These are phyloP conservation scores for Limnephilus lunatus DNA, from an alignment of 2,888 invertebrate genomes.

Conservation along the genomic window DNA sequence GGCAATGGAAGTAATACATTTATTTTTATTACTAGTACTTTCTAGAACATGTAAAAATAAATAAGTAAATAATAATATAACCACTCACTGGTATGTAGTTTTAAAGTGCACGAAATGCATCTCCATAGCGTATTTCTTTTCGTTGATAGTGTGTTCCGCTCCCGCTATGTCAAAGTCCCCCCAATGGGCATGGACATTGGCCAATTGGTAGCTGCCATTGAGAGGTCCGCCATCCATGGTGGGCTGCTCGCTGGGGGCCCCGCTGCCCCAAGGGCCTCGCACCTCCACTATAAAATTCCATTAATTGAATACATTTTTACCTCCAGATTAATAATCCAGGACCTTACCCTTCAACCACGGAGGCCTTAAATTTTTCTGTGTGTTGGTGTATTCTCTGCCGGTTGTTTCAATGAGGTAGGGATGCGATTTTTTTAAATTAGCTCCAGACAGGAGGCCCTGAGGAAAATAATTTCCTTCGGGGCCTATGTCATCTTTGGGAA, in stretches of 20 bases:
- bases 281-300: conserved; percentile 33
- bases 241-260: not conserved
- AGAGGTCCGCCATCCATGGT: conserved; percentile 72
- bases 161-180: conserved; percentile 77
- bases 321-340: too few relatives aligned
- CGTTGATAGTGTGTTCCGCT: conserved; percentile 79
- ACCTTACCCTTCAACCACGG: too few relatives aligned
- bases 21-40: too few relatives aligned
- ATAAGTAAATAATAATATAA: not conserved
- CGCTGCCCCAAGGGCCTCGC: conserved; percentile 34
- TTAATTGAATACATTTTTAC: too few relatives aligned
- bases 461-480: too few relatives aligned
- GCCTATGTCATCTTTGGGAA: too few relatives aligned
- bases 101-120: conserved; percentile 75
- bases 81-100: conserved; percentile 53
- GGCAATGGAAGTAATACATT: too few relatives aligned
- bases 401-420: too few relatives aligned
- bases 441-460: too few relatives aligned
- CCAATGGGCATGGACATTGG: conserved; percentile 78
- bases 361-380: too few relatives aligned
- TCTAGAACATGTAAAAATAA: not conserved
- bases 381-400: too few relatives aligned
- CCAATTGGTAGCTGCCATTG: conserved; percentile 74
- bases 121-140: conserved; percentile 77
- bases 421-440: too few relatives aligned